Percentiles rank a stretch among this genome's conserved stretches.
phyloP scores from a whole-genome alignment of 2,113 vertebrate species.

The Tor tambroides region DNA sequence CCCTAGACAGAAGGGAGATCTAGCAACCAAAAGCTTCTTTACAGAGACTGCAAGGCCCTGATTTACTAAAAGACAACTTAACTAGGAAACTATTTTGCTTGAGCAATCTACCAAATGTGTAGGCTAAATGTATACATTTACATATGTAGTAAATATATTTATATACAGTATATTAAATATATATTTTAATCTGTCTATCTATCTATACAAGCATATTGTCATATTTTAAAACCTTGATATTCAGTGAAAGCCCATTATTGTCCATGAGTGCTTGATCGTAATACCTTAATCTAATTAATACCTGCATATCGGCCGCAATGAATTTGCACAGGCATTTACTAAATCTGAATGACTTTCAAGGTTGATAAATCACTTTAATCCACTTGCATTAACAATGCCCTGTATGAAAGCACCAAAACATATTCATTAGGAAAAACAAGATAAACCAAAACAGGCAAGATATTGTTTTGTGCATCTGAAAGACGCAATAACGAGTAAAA shows the following conservation, averaged over 20 bases:
- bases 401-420: not conserved
- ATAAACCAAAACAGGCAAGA: not conserved
- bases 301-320: not conserved
- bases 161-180: not conserved
- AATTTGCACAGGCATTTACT: not conserved
- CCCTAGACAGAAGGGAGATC: slow-evolving; percentile 12
- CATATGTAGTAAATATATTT: not conserved
- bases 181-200: not conserved
- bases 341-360: not conserved
- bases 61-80: not conserved
- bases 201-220: not conserved
- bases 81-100: not conserved
- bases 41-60: not conserved
- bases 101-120: not conserved
- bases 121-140: not conserved
- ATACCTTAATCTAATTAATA: not conserved
- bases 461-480: not conserved
- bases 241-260: not conserved
- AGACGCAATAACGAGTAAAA: not conserved
- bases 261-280: not conserved
- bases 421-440: not conserved
- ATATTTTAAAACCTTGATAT: not conserved
- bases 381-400: not conserved
- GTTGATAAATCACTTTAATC: not conserved
- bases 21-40: not conserved